Evolutionary conservation across 2,797 vertebrate species (phyloP), one percentile per base, ranked within the genome.

Genomic region (Florisuga fusca): DNA sequence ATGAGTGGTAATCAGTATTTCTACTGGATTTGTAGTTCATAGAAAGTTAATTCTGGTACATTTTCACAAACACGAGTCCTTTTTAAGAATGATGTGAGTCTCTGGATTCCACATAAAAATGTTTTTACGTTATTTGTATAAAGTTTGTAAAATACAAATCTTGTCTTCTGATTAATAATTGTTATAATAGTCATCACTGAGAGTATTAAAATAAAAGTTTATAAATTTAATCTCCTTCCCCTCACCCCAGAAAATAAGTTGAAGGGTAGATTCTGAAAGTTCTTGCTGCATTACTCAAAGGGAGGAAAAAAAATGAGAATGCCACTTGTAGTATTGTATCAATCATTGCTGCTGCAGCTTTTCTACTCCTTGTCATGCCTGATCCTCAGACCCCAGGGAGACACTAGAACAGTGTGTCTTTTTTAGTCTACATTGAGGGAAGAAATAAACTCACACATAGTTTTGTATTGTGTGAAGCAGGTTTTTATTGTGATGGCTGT

Each of bases 11-110:
- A 33, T 45, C 10, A 77, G 8, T 38, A 15, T 79, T 84, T 73
- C 12, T 84, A 29, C 5, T 50, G 8, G 10, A 53, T 91, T 76
- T 86, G 22, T 93, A 43, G 84, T 64, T 73, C 67, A 71, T n/a
- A 89, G 76, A 81, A 93, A 91, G 26, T 82, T 94, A 84, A 92
- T 95, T 95, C 69, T 80, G 57, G 77, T 91, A 48, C 53, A 46
- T 84, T 94, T 83, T 74, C 15, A 43, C 76, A 85, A 87, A 48
- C 15, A 94, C 67, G 19, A 55, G 58, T 76, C 27, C 6, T 86
- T 93, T 96, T 38, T 91, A 89, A 92, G 59, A 74, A 43, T 80
- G 12, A 51, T 45, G 17, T 67, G 36, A 91, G 31, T 83, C 31
- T 78, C 51, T 48, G 54, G 72, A 83, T 78, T 93, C 86, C 61